A percentile compares a stretch with the other conserved stretches of the same genome.
These are phyloP conservation scores for Noctua pronuba DNA, from an alignment of 2,888 invertebrate genomes.

Conservation along the genomic window DNA sequence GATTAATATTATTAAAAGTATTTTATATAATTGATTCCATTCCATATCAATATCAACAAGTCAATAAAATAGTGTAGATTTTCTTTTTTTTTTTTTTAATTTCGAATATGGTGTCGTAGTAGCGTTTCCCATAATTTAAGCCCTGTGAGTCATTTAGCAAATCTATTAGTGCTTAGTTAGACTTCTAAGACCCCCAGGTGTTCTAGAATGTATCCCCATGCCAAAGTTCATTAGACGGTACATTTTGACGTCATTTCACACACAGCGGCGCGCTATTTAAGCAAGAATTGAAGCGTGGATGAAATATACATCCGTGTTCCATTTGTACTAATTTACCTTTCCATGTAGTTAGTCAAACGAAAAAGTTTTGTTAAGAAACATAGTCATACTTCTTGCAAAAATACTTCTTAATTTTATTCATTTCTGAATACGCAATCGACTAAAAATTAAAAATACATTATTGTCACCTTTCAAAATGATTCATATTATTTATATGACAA, in stretches of 20 bases:
- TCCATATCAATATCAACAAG: not conserved
- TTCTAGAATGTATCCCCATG: not conserved
- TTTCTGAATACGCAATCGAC: constrained; percentile 2
- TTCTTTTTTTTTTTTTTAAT: not conserved
- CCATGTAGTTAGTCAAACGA: constrained; percentile 14
- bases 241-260: constrained; percentile 47
- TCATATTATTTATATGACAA: constrained; percentile 54
- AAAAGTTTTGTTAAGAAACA: not conserved
- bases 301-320: constrained; percentile 61
- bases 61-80: not conserved
- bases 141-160: not conserved
- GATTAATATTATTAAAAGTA: not conserved
- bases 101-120: not conserved
- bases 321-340: constrained; percentile 46
- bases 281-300: constrained; percentile 64
- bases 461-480: constrained; percentile 41
- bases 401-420: not conserved
- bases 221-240: constrained; percentile 27
- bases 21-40: not conserved
- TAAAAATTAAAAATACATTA: constrained; percentile 46
- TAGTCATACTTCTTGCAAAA: constrained; percentile 17
- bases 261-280: constrained; percentile 44
- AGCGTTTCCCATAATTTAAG: not conserved
- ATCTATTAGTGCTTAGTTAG: not conserved
- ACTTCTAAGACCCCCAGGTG: not conserved